Base-by-base conservation (phyloP, 2,113 vertebrate species). In the Anolis carolinensis region DNA sequence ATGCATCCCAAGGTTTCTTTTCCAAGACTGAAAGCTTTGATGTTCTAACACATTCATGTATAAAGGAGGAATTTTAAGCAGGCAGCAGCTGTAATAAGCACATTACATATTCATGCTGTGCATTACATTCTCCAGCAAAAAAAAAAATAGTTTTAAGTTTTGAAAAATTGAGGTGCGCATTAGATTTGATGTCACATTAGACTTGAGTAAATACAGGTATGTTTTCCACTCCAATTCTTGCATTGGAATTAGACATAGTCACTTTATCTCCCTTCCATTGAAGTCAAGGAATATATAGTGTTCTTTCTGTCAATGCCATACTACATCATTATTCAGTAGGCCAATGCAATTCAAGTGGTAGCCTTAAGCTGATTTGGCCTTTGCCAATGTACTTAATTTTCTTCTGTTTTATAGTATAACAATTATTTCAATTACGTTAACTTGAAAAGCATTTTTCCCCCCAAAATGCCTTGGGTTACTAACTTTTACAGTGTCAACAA, bases 401-500 rank as follows among this genome's bases (percentile, higher is more conserved):
- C 32, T 25, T 73, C 88, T 65, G 48, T 74, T 86, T 86, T 73
- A 72, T 52, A 83, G 79, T 79, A 68, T 86, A 82, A 86, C 74
- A 86, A 67, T 83, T 86, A 83, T 52, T 83, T 88, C 72, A 81
- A 82, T 82, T 81, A 81, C 81, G 72, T 85, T 88, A 82, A 81
- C 79, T 85, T 79, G 39, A 86, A 82, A 71, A 82, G 32, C 84
- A 82, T 86, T 89, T 86, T 89, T 39, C 44, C 50, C 84, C 50
- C 84, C 82, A 70, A 68, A 27, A 74, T 79, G 88, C 88, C 84
- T 86, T 86, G 80, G 79, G 75, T 86, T 86, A 82, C 84, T 89
- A 86, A 78, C 79, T 86, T 89, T 83, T 89, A 82, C 88, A 86
- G 36, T 82, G 80, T 86, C 80, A 83, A 89, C 80, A 83, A 83